A percentile compares a stretch with the other conserved stretches of the same genome.
These are phyloP conservation scores for Oceanodroma tethys DNA, from an alignment of 2,113 vertebrate genomes.

Conservation along the genomic window DNA sequence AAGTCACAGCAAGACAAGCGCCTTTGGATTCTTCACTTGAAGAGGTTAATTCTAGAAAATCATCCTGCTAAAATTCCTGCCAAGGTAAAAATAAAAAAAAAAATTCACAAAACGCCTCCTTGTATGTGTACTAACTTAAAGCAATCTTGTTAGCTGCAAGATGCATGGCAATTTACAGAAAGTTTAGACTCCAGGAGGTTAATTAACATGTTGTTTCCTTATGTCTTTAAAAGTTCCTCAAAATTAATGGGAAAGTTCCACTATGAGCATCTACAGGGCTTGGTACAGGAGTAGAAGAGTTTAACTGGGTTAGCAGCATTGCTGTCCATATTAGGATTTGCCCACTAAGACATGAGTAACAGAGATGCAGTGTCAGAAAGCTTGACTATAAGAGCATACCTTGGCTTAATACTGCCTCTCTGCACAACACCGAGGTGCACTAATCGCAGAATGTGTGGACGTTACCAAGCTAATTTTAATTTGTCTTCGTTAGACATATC, in stretches of 20 bases:
- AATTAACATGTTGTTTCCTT: not conserved
- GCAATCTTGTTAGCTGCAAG: not conserved
- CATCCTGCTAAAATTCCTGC: slow-evolving; percentile 97
- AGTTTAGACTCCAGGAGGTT: not conserved
- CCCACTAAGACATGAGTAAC: not conserved
- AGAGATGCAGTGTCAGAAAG: not conserved
- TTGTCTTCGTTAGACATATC: not conserved
- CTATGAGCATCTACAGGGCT: not conserved
- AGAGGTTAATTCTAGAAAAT: slow-evolving; percentile 97
- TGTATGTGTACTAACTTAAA: not conserved
- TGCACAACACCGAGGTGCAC: not conserved
- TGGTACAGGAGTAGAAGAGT: not conserved
- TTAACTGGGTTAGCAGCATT: not conserved
- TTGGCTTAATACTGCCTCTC: not conserved
- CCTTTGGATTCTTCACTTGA: slow-evolving; percentile 95
- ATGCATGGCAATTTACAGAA: not conserved
- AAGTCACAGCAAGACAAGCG: slow-evolving; percentile 96
- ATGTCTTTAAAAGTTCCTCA: not conserved
- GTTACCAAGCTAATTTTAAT: not conserved
- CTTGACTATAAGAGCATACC: not conserved
- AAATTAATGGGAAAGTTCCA: not conserved
- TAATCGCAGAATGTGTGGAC: not conserved
- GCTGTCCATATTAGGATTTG: not conserved
- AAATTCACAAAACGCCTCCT: not conserved
- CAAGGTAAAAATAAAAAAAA: slow-evolving; percentile 78